phyloP scores from a whole-genome alignment of 2,888 invertebrate species.

The Chrysopilus asiliformis region DNA sequence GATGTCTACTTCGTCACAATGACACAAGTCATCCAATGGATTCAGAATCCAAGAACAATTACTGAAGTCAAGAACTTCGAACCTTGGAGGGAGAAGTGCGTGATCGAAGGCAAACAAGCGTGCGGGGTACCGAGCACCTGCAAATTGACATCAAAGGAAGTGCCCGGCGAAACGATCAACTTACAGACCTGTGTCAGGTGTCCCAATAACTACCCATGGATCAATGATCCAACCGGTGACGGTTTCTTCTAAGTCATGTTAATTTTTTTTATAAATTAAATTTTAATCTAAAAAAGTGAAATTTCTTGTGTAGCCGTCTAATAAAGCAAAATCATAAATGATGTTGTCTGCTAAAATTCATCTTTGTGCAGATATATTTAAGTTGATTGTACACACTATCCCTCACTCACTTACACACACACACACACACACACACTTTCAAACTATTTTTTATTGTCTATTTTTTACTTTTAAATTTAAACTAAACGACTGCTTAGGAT shows the following conservation, averaged over 20 bases:
- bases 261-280: slow-evolving; percentile 16
- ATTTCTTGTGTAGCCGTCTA: too few species aligned
- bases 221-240: slow-evolving; percentile 66
- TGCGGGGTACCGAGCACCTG: slow-evolving; percentile 86
- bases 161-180: slow-evolving; percentile 87
- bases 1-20: slow-evolving; percentile 91
- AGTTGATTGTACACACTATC: too few species aligned
- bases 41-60: slow-evolving; percentile 77
- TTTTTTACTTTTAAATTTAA: too few species aligned
- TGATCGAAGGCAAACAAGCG: slow-evolving; percentile 67
- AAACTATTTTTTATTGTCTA: too few species aligned
- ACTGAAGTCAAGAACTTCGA: slow-evolving; percentile 83
- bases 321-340: too few species aligned
- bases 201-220: slow-evolving; percentile 90
- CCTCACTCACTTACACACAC: too few species aligned
- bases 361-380: too few species aligned
- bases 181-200: slow-evolving; percentile 86
- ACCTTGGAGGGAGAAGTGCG: slow-evolving; percentile 88
- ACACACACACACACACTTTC: too few species aligned
- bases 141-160: slow-evolving; percentile 82
- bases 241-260: slow-evolving; percentile 62
- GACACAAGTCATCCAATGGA: slow-evolving; percentile 95
- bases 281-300: slow-evolving; percentile 1
- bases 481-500: too few species aligned
- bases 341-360: too few species aligned